A percentile compares a stretch with the other conserved stretches of the same genome.
phyloP scores from a whole-genome alignment of 1,140 invertebrate genomes.

The Leptoteleia sp. region DNA sequence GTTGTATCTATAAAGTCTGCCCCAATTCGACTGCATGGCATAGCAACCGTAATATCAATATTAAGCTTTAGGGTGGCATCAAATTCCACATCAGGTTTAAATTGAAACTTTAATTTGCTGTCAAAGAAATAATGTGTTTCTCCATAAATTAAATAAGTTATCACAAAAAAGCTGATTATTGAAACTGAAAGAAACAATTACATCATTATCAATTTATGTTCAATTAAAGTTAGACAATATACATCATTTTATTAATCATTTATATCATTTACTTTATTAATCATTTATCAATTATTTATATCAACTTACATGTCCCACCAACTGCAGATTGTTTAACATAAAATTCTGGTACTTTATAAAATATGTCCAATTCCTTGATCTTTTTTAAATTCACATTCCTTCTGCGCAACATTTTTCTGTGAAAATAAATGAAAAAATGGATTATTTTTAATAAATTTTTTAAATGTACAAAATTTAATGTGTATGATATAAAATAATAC shows the following conservation, averaged over 20 bases:
- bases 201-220: too few species aligned
- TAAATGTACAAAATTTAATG: too few species aligned
- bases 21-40: conserved; percentile 92
- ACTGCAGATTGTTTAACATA: conserved; percentile 91
- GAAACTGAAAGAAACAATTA: conserved; percentile 68
- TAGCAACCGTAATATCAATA: conserved; percentile 96
- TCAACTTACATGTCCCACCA: conserved; percentile 88
- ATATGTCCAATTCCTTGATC: conserved; percentile 93
- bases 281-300: not conserved
- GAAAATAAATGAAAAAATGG: too few species aligned
- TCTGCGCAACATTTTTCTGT: conserved; percentile 15
- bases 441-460: too few species aligned
- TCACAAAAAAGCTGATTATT: conserved; percentile 88
- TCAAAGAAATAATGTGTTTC: conserved; percentile 93
- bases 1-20: conserved; percentile 97
- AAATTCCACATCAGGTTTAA: conserved; percentile 93
- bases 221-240: too few species aligned
- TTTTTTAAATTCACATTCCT: conserved; percentile 74
- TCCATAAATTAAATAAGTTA: conserved; percentile 89
- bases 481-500: too few species aligned
- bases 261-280: too few species aligned
- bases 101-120: conserved; percentile 92
- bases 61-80: conserved; percentile 95
- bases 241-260: too few species aligned
- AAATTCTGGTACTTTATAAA: conserved; percentile 93